Evolutionary conservation across 2,113 vertebrate species (phyloP), one percentile per base, ranked within the genome.

Genomic region (Phylloscopus whistleri): DNA sequence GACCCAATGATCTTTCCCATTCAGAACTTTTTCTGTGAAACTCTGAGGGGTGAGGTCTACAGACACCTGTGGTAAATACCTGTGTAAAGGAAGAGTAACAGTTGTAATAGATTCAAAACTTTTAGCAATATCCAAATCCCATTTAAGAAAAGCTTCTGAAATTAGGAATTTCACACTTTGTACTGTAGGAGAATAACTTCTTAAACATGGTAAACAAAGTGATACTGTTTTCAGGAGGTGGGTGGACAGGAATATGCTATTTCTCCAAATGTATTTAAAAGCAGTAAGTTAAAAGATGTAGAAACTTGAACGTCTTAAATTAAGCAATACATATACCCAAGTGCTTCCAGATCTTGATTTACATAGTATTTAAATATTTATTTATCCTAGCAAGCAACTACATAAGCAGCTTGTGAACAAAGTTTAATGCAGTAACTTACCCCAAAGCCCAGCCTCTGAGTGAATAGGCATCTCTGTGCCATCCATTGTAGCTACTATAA

Each of bases 391-490:
- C 6, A 84, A 94, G 48, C 9, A 52, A 91, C 26, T 63, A 8
- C 8, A 2, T 8, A 22, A 70, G 39, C 5, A 13, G 16, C 16
- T 79, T 15, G 2, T 46, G 15, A 94, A 75, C 21, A 7, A 75
- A 78, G 33, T 41, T 81, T 37, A 78, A 24, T 55, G 51, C 62
- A 92, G 48, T 41, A 84, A 96, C 98, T 98, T 88, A 99, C 99
- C 98, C 98, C 43, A 99, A 62, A 3, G 97, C 99, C 99, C 99
- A 99, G 37, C 96, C 96, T 96, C 98, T 98, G 70, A 99, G 98
- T 27, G 99, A 99, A 70, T 99, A 98, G 1, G 99, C 97, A 85
- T 99, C 99, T 94, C 99, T 98, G 96, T 99, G 97, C 99, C 99
- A 99, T 62, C 99, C 99, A 74, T 96, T 99, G 92, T 99, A 99